Base-by-base conservation (phyloP, 1,140 invertebrate genomes). In the Trichogramma pretiosum region DNA sequence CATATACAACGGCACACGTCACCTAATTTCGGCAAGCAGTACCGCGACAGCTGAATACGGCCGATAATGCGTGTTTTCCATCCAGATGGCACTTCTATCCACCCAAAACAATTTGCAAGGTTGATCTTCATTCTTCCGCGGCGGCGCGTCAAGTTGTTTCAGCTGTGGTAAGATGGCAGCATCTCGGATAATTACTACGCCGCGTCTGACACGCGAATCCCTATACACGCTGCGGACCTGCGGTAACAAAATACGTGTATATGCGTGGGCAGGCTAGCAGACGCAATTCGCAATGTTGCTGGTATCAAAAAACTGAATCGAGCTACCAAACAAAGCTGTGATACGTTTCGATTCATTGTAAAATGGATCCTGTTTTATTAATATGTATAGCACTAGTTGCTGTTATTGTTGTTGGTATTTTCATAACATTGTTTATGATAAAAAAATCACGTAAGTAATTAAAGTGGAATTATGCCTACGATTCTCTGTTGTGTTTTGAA, bases 331-430 rank as follows among this genome's bases (percentile, higher is more conserved):
- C n/a, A n/a, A n/a, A n/a, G n/a, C n/a, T n/a, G n/a, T 42, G 35
- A 23, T 49, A 17, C 22, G 16, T 8, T 14, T 16, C 21, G n/a
- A 9, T 23, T 11, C 21, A 36, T 7, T 24, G 5, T 18, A 52
- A 54, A 55, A 77, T 77, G 74, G 74, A 77, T 57, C 53, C 77
- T 33, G 62, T 67, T 34, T 28, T 78, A 35, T 65, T 78, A 48
- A 53, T 66, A 45, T 63, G 63, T 7, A 53, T 76, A 52, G 74
- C 59, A 3, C 61, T 71, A 18, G 46, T 78, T 23, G 21, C 74
- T 19, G 40, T 72, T 42, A 34, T 77, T 18, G 62, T 78, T 39
- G 40, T 75, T 16, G 61, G 63, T 8, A 50, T n/a, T n/a, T n/a
- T n/a, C n/a, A n/a, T 76, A n/a, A 68, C 61, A 28, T 55, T 62